phyloP scores from a whole-genome alignment of 2,113 vertebrate genomes.

The Ammodytes marinus region DNA sequence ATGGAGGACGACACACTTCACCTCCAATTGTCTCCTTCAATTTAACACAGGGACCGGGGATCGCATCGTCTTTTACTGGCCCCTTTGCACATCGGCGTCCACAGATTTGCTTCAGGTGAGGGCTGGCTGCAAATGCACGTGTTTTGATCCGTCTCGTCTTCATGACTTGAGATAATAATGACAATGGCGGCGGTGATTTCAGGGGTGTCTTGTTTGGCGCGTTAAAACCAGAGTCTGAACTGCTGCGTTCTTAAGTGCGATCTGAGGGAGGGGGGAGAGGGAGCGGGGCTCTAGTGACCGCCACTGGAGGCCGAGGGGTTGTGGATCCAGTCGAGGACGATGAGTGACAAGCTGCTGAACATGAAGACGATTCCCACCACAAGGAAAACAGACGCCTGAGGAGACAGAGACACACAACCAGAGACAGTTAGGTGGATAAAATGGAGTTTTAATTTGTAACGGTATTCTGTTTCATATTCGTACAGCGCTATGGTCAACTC shows the following conservation, averaged over 20 bases:
- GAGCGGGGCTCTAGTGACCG: slow-evolving; percentile 76
- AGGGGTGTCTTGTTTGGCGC: not conserved
- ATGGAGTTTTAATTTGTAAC: slow-evolving; percentile 10
- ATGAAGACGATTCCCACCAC: slow-evolving; percentile 93
- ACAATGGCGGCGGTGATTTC: slow-evolving; percentile 14
- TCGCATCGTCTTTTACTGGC: slow-evolving; percentile 37
- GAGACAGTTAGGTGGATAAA: slow-evolving; percentile 9
- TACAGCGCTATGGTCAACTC: too few species aligned
- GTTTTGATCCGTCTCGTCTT: slow-evolving; percentile 44
- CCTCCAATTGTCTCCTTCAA: slow-evolving; percentile 54
- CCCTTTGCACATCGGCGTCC: slow-evolving; percentile 20
- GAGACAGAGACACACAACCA: slow-evolving; percentile 52
- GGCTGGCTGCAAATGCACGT: slow-evolving; percentile 9
- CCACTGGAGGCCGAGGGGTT: slow-evolving; percentile 85
- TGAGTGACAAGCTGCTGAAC: slow-evolving; percentile 95
- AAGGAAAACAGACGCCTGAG: slow-evolving; percentile 92
- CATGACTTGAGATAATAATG: slow-evolving; percentile 10
- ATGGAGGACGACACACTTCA: slow-evolving; percentile 29
- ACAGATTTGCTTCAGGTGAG: slow-evolving; percentile 22
- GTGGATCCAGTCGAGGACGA: slow-evolving; percentile 95
- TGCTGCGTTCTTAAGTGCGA: slow-evolving; percentile 24
- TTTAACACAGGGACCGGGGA: slow-evolving; percentile 40
- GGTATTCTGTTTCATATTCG: too few species aligned
- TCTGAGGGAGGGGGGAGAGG: not conserved
- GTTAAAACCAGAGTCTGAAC: slow-evolving; percentile 7